Base-by-base conservation (phyloP, 1,140 invertebrate genomes). In the Phocides pigmalion region DNA sequence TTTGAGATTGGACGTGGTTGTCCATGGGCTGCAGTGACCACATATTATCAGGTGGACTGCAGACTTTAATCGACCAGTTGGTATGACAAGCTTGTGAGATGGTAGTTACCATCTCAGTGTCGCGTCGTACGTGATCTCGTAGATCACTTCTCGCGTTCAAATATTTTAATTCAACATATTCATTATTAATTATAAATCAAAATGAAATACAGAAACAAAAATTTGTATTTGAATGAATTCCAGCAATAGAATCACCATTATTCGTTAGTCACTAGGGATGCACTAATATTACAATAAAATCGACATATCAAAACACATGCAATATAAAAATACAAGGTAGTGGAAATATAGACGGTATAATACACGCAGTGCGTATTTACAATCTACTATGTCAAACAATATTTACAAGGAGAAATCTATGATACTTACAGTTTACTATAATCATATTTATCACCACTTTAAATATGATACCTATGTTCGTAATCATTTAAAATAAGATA, bases 331-430 rank as follows among this genome's bases (percentile, higher is more conserved):
- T 11, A 35, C 32, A 35, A 35, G 3, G 4, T 2, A 35, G 5
- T 4, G 32, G 11, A 35, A 4, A 12, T n/a, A 35, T 6, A n/a
- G n/a, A n/a, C 22, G n/a, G 9, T 35, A 35, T 4, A 35, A 35
- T 28, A 28, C 25, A 35, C 32, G n/a, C 9, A 4, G 32, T 35
- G 32, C 32, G 32, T 35, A 35, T 35, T 35, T 35, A 35, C 32
- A 39, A 39, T 14, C 4, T 39, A 14, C 4, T 0, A 39, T 14
- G 5, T 3, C 1, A 14, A 3, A 39, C 4, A 39, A 3, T 39
- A 39, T 39, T 39, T 39, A 39, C 35, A 39, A 39, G 14, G 35
- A 12, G 35, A n/a, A 39, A 39, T 14, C 35, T 39, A 39, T 39
- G 14, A 12, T 39, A 39, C 35, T 39, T 39, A 39, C 35, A 39